Base-by-base conservation (phyloP, 2,797 vertebrate species). In the Sphenopsis melanotis region DNA sequence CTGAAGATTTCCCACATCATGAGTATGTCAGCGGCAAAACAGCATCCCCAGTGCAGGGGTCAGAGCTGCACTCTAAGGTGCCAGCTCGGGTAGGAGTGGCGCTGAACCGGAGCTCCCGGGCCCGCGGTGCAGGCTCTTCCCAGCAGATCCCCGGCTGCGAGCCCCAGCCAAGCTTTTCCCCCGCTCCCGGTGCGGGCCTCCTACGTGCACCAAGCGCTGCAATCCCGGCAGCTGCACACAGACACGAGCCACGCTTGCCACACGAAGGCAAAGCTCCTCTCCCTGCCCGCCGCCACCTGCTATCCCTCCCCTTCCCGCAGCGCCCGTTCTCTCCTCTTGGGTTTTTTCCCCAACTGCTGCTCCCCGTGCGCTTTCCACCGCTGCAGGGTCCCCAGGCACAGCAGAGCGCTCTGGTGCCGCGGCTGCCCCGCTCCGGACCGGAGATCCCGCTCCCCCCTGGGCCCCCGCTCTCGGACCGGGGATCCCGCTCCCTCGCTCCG, bases 121-220 rank as follows among this genome's bases (percentile, higher is more conserved):
- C 41, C 23, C 3, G 20, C 0, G 15, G 0, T 6, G n/a, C 50
- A 9, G 42, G 39, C 24, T 57, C 49, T 53, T 68, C n/a, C 63
- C 37, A 71, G 52, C 70, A 93, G 27, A 37, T 11, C 46, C 20
- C 26, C 30, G 66, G 1, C 61, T 68, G 10, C 4, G 34, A 83
- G 89, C 84, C 81, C 49, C 90, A 79, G 70, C 63, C 60, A 26
- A 47, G 52, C 55, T 4, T 50, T 50, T 81, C 63, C 61, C 44
- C 47, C 50, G 1, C 27, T 91, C 86, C 70, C 1, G 3, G n/a
- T 83, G 63, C 85, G 88, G 74, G 69, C 89, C 89, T 81, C 83
- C 90, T 42, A 68, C 91, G 39, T 7, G 2, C 68, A 50, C 4
- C 1, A 32, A 90, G 74, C 79, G 3, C 21, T 10, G 71, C 81